phyloP scores from a whole-genome alignment of 2,888 invertebrate genomes.

The Cephus rjabovi region DNA sequence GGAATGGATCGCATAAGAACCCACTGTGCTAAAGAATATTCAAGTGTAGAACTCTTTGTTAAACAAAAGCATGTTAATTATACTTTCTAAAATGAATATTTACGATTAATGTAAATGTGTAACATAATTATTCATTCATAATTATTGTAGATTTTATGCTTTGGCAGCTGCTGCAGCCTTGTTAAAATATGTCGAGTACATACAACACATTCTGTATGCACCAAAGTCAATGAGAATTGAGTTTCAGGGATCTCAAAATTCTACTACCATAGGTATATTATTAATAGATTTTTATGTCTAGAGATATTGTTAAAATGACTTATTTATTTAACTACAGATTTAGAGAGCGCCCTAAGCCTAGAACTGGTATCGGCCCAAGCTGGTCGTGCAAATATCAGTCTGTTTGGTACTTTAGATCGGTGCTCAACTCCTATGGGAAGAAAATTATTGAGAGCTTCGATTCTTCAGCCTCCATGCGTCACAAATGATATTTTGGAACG shows the following conservation, averaged over 20 bases:
- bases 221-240: constrained; percentile 82
- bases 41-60: constrained; percentile 74
- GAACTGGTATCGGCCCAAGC: constrained; percentile 76
- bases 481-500: constrained; percentile 75
- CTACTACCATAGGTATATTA: constrained; percentile 81
- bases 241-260: constrained; percentile 84
- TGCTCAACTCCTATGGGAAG: constrained; percentile 82
- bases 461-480: constrained; percentile 83
- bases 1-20: constrained; percentile 80
- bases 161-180: constrained; percentile 87
- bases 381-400: constrained; percentile 69
- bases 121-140: background rate
- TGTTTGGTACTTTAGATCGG: constrained; percentile 76
- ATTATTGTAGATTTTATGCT: constrained; percentile 80
- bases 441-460: constrained; percentile 81
- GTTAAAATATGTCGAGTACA: constrained; percentile 85
- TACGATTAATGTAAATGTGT: background rate
- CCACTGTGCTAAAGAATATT: constrained; percentile 78
- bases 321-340: constrained; percentile 70
- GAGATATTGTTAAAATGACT: background rate
- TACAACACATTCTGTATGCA: constrained; percentile 80
- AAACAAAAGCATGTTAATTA: constrained; percentile 72
- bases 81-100: constrained; percentile 7
- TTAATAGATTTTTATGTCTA: background rate
- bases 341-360: constrained; percentile 82